Conservation (phyloP, 2,888 invertebrate species). For the Leptarthrus brevirostris region DNA sequence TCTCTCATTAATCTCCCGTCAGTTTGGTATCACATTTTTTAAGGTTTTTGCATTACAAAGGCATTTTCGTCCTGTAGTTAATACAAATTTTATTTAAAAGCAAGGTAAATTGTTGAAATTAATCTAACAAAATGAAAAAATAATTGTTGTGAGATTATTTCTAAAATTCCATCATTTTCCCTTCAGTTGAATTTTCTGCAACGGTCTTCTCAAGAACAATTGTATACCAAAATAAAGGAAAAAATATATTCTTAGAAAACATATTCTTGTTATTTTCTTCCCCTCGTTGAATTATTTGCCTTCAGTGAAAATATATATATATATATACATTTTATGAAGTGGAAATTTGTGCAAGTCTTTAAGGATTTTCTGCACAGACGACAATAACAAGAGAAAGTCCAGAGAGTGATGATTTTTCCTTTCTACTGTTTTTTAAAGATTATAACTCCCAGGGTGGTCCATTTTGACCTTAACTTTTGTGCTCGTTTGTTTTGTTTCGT, state of each 20-base stretch:
- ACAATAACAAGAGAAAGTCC: too few species aligned
- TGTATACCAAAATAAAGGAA: background rate
- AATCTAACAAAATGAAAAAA: constrained; percentile 10
- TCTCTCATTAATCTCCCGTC: constrained; percentile 21
- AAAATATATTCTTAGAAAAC: too few species aligned
- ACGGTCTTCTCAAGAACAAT: constrained; percentile 26
- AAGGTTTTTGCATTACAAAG: background rate
- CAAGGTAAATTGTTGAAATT: background rate
- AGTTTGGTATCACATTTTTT: constrained; percentile 21
- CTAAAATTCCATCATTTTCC: too few species aligned
- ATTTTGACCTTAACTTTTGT: constrained; percentile 39
- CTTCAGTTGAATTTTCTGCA: constrained; percentile 29
- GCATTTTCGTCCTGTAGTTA: too few species aligned
- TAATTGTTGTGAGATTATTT: too few species aligned
- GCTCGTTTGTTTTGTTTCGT: constrained; percentile 21
- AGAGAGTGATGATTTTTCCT: constrained; percentile 2
- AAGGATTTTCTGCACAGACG: background rate
- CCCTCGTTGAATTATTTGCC: background rate
- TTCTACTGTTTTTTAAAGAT: background rate
- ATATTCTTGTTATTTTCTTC: constrained; percentile 27
- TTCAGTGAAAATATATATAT: background rate
- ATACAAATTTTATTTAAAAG: constrained; percentile 13
- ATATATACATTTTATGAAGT: constrained; percentile 4
- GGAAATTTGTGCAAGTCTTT: constrained; percentile 28
- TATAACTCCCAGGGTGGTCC: constrained; percentile 21